These are phyloP conservation scores for Onychomys torridus DNA, from an alignment of 2,797 vertebrate genomes.

Conservation along the genomic window DNA sequence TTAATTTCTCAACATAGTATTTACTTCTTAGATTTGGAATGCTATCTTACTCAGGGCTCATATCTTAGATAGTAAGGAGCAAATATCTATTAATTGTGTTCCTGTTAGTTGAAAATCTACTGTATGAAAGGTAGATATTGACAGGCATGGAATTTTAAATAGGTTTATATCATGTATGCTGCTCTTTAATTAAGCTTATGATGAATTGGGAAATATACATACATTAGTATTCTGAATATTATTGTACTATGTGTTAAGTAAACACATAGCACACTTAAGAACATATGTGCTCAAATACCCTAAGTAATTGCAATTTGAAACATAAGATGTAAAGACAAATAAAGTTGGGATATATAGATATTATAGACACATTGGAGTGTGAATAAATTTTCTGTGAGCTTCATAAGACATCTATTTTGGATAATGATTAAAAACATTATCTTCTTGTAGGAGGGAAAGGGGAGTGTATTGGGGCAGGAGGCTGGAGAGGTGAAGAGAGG, in stretches of 20 bases:
- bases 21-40: neutral
- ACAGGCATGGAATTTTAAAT: neutral
- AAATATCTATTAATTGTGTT: neutral
- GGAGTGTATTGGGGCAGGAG: too few relatives aligned
- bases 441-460: too few relatives aligned
- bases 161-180: fast-evolving
- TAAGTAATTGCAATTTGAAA: neutral
- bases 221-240: neutral
- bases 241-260: neutral
- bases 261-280: neutral
- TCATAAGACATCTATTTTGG: neutral
- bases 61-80: neutral
- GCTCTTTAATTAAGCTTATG: neutral
- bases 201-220: neutral
- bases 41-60: neutral
- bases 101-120: neutral
- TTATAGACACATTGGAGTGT: neutral
- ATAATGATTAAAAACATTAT: neutral
- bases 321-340: neutral
- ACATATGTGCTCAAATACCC: neutral
- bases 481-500: too few relatives aligned
- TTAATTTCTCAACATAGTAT: neutral
- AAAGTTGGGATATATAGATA: neutral
- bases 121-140: neutral
- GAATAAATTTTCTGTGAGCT: neutral